Percentiles rank a stretch among this genome's conserved stretches.
Evolutionary conservation across 2,113 vertebrate species (phyloP).

Genomic region (Mesocricetus auratus): DNA sequence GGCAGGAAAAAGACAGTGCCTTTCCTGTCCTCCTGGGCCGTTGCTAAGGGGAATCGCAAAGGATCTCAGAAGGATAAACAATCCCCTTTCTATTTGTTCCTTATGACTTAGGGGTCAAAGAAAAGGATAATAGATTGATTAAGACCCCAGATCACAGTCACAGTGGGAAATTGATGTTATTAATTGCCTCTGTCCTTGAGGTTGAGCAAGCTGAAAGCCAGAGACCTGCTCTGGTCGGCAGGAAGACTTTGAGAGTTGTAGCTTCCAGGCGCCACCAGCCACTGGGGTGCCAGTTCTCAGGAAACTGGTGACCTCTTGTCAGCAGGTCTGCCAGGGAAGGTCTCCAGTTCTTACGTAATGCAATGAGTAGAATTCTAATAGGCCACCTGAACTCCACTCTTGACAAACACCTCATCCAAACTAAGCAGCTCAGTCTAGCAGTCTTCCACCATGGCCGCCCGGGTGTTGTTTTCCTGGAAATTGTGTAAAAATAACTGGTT

Average conservation of each 20-base stretch:
- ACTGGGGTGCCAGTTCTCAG: background rate
- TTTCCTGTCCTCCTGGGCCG: background rate
- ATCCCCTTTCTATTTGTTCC: background rate
- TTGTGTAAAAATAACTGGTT: background rate
- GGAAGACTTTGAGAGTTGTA: background rate
- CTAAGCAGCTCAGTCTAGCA: background rate
- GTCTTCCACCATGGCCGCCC: background rate
- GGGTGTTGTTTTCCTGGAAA: constrained; percentile 16
- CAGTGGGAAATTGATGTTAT: background rate
- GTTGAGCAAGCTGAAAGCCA: background rate
- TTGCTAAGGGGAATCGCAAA: background rate
- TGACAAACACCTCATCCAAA: background rate
- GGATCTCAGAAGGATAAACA: background rate
- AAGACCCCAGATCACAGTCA: background rate
- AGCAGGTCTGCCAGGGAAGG: background rate
- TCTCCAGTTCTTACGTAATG: background rate
- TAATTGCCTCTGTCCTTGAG: background rate
- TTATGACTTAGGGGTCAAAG: background rate
- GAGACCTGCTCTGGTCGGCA: background rate
- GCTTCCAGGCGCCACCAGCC: background rate
- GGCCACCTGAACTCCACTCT: background rate
- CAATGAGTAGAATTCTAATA: background rate
- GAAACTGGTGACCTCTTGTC: background rate
- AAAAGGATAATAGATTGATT: background rate
- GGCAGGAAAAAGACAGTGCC: background rate